phyloP scores from a whole-genome alignment of 1,140 invertebrate genomes.

The Lasioglossum baleicum region DNA sequence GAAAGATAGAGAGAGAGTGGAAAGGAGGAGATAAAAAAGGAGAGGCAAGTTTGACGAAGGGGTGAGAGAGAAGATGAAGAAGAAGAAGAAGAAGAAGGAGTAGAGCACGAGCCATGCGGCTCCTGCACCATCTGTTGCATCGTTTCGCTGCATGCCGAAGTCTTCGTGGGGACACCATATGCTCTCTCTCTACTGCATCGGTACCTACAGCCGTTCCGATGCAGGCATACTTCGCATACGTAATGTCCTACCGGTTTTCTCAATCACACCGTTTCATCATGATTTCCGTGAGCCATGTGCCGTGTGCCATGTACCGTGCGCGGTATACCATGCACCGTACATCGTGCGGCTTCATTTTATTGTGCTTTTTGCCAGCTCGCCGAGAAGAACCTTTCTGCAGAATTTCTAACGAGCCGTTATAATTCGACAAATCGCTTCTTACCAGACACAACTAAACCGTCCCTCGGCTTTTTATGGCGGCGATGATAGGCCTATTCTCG shows the following conservation, averaged over 20 bases:
- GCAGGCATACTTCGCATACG: slow-evolving; percentile 33
- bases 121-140: slow-evolving; percentile 62
- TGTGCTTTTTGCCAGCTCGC: neutral
- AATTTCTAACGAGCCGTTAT: slow-evolving; percentile 4
- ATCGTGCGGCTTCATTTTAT: neutral
- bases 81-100: slow-evolving; percentile 34
- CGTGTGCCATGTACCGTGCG: slow-evolving; percentile 13
- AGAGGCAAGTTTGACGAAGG: neutral
- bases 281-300: slow-evolving; percentile 42
- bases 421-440: neutral
- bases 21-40: neutral
- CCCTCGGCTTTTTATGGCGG: too few species aligned
- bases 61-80: neutral
- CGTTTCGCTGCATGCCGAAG: slow-evolving; percentile 50
- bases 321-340: neutral
- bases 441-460: neutral
- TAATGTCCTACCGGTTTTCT: slow-evolving; percentile 50
- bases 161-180: slow-evolving; percentile 60
- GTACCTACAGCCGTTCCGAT: slow-evolving; percentile 48
- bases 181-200: slow-evolving; percentile 51
- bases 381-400: neutral
- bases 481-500: too few species aligned
- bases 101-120: slow-evolving; percentile 59
- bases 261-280: slow-evolving; percentile 49
- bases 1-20: neutral